These are phyloP conservation scores for Bhutanitis thaidina DNA, from an alignment of 2,888 invertebrate species.

Conservation along the genomic window DNA sequence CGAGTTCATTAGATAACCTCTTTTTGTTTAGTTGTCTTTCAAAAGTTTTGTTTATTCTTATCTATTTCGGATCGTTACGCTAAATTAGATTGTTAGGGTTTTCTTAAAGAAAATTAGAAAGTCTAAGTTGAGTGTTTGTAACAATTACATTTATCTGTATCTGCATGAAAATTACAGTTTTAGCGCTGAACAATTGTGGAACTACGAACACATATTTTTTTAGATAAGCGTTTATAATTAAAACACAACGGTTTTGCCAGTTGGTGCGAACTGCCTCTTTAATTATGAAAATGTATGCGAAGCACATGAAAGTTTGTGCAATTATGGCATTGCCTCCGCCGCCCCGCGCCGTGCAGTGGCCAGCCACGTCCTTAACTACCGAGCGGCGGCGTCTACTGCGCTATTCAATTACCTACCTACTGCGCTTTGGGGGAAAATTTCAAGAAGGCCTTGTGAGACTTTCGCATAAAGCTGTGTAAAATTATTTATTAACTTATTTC, in stretches of 20 bases:
- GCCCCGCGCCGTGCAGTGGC: slow-evolving; percentile 47
- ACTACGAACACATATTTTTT: too few species aligned
- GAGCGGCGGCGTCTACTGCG: slow-evolving; percentile 52
- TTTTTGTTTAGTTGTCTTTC: slow-evolving; percentile 61
- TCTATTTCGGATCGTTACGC: too few species aligned
- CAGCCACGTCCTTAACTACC: slow-evolving; percentile 60
- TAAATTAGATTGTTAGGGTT: too few species aligned
- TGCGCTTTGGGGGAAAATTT: slow-evolving; percentile 48
- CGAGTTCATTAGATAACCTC: slow-evolving; percentile 64
- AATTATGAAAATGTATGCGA: slow-evolving; percentile 79
- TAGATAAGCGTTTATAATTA: slow-evolving; percentile 17
- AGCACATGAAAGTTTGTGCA: slow-evolving; percentile 78
- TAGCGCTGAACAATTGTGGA: too few species aligned
- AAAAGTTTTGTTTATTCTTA: slow-evolving; percentile 36
- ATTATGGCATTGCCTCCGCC: slow-evolving; percentile 61
- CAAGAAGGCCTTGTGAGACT: slow-evolving; percentile 50
- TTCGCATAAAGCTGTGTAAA: slow-evolving; percentile 31
- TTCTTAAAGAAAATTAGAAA: too few species aligned
- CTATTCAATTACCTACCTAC: slow-evolving; percentile 70
- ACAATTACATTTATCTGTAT: too few species aligned
- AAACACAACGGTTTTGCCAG: slow-evolving; percentile 52
- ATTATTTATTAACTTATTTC: too few species aligned
- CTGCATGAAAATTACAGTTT: too few species aligned
- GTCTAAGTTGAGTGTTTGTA: too few species aligned
- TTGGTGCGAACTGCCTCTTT: slow-evolving; percentile 71